Evolutionary conservation across 2,888 invertebrate genomes (phyloP).

Genomic region (Azorinus chamasolen): DNA sequence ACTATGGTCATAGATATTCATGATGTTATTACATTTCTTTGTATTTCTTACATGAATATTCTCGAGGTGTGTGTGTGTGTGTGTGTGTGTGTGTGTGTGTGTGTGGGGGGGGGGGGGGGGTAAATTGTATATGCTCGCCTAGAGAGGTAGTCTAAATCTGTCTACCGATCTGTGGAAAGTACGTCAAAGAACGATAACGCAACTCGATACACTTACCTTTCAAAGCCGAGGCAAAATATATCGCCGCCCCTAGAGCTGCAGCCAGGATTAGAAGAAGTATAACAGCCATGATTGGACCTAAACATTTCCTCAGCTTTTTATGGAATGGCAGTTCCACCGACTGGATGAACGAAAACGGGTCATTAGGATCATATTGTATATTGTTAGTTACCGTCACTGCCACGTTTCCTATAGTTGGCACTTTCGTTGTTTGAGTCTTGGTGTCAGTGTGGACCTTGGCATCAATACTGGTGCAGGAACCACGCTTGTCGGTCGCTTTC

Average conservation of each 20-base stretch:
- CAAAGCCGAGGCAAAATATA: constrained; percentile 78
- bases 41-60: no score
- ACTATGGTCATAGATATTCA: no score
- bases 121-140: no score
- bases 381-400: constrained; percentile 62
- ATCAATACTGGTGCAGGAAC: constrained; percentile 43
- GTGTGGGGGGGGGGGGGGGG: no score
- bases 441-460: constrained; percentile 25
- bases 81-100: no score
- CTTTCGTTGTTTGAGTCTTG: constrained; percentile 25
- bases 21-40: no score
- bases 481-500: constrained; percentile 35
- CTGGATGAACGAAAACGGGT: constrained; percentile 73
- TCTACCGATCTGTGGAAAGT: no score
- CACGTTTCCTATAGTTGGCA: constrained; percentile 57
- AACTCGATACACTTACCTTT: constrained; percentile 78
- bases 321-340: constrained; percentile 68
- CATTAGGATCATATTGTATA: constrained; percentile 63
- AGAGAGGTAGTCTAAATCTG: no score
- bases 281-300: constrained; percentile 72
- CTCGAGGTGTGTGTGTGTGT: no score
- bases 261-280: constrained; percentile 72
- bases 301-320: constrained; percentile 64
- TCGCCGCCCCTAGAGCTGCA: constrained; percentile 75
- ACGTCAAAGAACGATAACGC: no score